A percentile compares a stretch with the other conserved stretches of the same genome.
Evolutionary conservation across 2,888 invertebrate genomes (phyloP).

Genomic region (Itoplectis maculator): DNA sequence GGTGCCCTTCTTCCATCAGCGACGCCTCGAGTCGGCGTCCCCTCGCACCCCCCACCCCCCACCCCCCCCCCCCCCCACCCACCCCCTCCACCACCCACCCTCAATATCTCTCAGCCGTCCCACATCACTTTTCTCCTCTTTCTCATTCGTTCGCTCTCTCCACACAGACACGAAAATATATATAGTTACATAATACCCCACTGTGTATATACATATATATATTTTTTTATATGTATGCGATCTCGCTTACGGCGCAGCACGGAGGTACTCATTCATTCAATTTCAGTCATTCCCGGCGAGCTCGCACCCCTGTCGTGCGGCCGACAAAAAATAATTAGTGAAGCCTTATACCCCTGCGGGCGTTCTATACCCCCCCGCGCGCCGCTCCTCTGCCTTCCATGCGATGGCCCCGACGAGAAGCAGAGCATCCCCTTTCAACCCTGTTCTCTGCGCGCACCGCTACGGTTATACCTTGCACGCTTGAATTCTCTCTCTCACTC

Average conservation of each 20-base stretch:
- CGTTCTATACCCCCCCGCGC: constrained; percentile 64
- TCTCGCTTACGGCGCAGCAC: constrained; percentile 66
- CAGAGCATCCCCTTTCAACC: constrained; percentile 78
- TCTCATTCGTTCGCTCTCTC: constrained; percentile 51
- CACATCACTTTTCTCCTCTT: constrained; percentile 58
- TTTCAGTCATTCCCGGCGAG: constrained; percentile 82
- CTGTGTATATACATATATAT: constrained; percentile 3
- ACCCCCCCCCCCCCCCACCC: constrained; percentile 44
- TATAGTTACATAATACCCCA: constrained; percentile 10
- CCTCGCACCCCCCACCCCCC: constrained; percentile 53
- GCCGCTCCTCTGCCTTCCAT: constrained; percentile 53
- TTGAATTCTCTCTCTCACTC: constrained; percentile 81
- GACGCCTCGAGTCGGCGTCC: constrained; percentile 57
- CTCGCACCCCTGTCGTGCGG: constrained; percentile 83
- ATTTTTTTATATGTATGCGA: too few relatives aligned
- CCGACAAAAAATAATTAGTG: constrained; percentile 85
- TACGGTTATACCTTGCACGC: constrained; percentile 82
- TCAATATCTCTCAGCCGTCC: constrained; percentile 36
- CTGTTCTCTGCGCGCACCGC: constrained; percentile 71
- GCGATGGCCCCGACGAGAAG: constrained; percentile 64
- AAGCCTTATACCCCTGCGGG: constrained; percentile 81
- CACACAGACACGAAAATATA: background rate
- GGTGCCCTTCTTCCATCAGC: constrained; percentile 54
- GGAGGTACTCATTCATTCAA: constrained; percentile 82
- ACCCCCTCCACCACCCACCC: too few relatives aligned